Evolutionary conservation across 2,113 vertebrate species (phyloP), one percentile per base, ranked within the genome.

Genomic region (Lutjanus erythropterus): DNA sequence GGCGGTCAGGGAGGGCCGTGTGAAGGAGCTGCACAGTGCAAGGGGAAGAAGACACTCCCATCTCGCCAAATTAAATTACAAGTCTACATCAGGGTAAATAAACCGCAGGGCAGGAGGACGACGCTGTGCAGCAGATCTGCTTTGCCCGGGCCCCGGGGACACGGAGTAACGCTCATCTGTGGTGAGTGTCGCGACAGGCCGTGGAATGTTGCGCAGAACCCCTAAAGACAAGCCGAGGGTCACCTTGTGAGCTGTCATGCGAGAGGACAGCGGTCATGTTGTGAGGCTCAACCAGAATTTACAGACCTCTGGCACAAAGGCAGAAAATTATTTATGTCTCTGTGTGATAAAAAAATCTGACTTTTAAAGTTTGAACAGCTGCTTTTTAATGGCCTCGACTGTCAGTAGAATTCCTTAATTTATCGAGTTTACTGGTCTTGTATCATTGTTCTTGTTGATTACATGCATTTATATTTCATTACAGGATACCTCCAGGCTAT

Each of bases 21-120:
- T 9, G 60, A 56, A 80, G 75, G 35, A 50, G 61, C 66, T 60
- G 77, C 79, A 72, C 29, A 25, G 62, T 69, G 65, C 70, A 68
- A 85, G 81, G 80, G 72, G 68, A 74, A 59, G 42, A 86, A 77
- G 78, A 89, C 81, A 27, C 31, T 78, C 62, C 80, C 80, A 81
- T 89, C 76, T 62, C 18, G 33, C 61, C 75, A 78, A 88, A 89
- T 92, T 55, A 88, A 87, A 91, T 93, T 85, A 87, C 1, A 1
- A 69, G 49, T 44, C 61, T 80, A 41, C 75, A 78, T 80, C 61
- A 59, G 64, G 66, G 60, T 62, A 71, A 82, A 84, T 68, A 73
- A 81, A 80, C 50, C 31, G 66, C 27, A 19, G 73, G 75, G 80
- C 56, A 29, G 2, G 19, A 59, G 61, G 61, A 39, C 16, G 41